Conservation (phyloP, 2,888 invertebrate species). For the Tillus elongatus region DNA sequence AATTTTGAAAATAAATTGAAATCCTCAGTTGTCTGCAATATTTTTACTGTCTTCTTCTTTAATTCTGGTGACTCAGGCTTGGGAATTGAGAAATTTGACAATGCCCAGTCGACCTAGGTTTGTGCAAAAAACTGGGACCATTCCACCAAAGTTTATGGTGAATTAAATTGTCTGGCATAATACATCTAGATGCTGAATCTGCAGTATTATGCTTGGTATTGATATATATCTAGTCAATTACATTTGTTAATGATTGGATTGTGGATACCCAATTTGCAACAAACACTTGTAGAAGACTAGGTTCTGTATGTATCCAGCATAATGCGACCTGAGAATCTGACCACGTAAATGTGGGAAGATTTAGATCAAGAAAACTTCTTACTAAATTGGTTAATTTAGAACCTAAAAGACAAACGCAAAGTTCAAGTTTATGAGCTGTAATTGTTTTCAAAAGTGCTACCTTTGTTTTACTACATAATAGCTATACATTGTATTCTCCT, state of each 20-base stretch:
- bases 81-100: not conserved
- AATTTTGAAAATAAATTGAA: conserved; percentile 7
- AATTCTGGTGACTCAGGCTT: not conserved
- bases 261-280: conserved; percentile 7
- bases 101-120: not conserved
- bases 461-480: not conserved
- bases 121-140: conserved; percentile 4
- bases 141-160: conserved; percentile 6
- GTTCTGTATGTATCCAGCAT: conserved; percentile 3
- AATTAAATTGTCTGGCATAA: not conserved
- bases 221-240: not conserved
- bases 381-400: conserved; percentile 3
- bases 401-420: conserved; percentile 7
- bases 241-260: conserved; percentile 4
- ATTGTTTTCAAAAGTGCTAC: conserved; percentile 1
- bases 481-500: not conserved
- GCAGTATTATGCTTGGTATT: conserved; percentile 2
- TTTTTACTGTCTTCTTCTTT: conserved; percentile 4
- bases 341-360: not conserved
- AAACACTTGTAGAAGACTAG: conserved; percentile 3
- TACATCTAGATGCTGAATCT: conserved; percentile 5
- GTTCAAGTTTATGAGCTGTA: conserved; percentile 5
- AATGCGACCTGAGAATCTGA: conserved; percentile 5
- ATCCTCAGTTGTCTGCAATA: not conserved
- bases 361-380: not conserved